Percentiles rank a stretch among this genome's conserved stretches.
Conservation (phyloP, 2,113 vertebrate genomes). For the Lagopus muta region DNA sequence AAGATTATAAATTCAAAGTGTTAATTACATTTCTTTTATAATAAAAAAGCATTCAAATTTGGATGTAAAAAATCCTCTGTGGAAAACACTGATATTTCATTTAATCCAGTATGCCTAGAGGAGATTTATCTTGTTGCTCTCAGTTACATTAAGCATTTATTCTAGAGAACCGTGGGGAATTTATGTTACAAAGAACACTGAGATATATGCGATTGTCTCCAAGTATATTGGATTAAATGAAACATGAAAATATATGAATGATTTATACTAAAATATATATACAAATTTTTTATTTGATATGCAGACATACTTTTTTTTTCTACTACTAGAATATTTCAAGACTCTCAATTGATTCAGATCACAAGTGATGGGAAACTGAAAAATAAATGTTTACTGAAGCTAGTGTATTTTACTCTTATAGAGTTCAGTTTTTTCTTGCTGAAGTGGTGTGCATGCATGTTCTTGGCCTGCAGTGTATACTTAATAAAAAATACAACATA, state of each 20-base stretch:
- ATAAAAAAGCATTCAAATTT: background rate
- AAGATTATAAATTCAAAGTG: background rate
- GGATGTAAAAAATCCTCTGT: background rate
- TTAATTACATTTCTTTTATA: constrained; percentile 27
- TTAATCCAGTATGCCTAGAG: constrained; percentile 9
- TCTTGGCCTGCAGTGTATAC: background rate
- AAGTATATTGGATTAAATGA: background rate
- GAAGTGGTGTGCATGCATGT: background rate
- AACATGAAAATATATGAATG: background rate
- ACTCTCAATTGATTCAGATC: background rate
- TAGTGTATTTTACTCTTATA: background rate
- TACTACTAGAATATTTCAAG: background rate
- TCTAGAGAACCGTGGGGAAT: background rate
- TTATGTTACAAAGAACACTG: background rate
- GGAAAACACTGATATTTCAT: constrained; percentile 21
- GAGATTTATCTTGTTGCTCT: constrained; percentile 1
- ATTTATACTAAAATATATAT: background rate
- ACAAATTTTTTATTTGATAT: background rate
- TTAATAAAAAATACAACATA: background rate
- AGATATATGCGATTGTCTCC: background rate
- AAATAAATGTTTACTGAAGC: background rate
- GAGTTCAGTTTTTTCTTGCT: background rate
- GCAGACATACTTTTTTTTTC: background rate
- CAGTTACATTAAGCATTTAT: constrained; percentile 2
- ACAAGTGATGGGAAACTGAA: background rate